Evolutionary conservation across 37 sponge, comb jelly and placozoan genomes (phyloP).

Genomic region (Spongilla lacustris): DNA sequence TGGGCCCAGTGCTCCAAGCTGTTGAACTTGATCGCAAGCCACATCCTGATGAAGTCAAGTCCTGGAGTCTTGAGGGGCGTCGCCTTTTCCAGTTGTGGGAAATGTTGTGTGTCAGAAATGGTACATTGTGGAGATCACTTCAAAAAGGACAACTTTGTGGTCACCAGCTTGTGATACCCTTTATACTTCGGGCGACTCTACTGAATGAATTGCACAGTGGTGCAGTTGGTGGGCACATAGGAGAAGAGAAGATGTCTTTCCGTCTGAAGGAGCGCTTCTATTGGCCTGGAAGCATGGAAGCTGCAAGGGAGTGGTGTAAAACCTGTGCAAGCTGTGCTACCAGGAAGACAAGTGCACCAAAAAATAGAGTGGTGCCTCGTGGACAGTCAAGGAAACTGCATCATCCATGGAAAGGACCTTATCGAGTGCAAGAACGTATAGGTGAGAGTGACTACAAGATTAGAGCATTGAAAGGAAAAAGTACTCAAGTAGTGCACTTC

Average conservation of each 20-base stretch:
- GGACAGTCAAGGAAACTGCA: too few relatives aligned
- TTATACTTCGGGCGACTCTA: neutral
- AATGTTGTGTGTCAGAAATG: neutral
- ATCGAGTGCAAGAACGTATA: too few relatives aligned
- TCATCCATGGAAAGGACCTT: too few relatives aligned
- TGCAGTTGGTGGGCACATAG: neutral
- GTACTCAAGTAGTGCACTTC: too few relatives aligned
- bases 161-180: neutral
- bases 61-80: conserved; percentile 14
- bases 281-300: conserved; percentile 1
- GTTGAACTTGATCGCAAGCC: conserved; percentile 1
- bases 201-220: neutral
- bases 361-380: too few relatives aligned
- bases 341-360: too few relatives aligned
- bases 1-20: conserved; percentile 11
- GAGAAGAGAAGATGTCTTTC: neutral
- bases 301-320: too few relatives aligned
- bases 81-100: conserved; percentile 20
- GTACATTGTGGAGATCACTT: too few relatives aligned
- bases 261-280: conserved; percentile 3
- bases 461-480: too few relatives aligned
- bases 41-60: neutral
- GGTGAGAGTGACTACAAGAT: too few relatives aligned
- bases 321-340: too few relatives aligned
- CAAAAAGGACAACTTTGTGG: neutral